Percentiles rank a stretch among this genome's conserved stretches.
phyloP scores from a whole-genome alignment of 2,888 invertebrate species.

The Orthosia cruda region DNA sequence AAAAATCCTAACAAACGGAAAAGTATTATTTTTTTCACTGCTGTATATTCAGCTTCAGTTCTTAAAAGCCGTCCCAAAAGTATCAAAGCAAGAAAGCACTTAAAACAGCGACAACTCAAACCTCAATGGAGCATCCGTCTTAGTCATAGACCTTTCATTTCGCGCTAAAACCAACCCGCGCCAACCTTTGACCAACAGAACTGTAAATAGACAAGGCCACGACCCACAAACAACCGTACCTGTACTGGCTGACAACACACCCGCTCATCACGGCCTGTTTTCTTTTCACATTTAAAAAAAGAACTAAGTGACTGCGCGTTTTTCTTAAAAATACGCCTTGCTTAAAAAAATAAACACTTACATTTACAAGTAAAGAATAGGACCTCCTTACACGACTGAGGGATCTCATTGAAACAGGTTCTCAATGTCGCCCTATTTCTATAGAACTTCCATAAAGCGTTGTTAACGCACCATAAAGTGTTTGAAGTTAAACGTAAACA shows the following conservation, averaged over 20 bases:
- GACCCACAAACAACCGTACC: conserved; percentile 76
- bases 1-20: conserved; percentile 1
- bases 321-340: conserved; percentile 71
- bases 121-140: conserved; percentile 42
- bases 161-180: conserved; percentile 53
- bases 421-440: conserved; percentile 65
- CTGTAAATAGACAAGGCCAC: conserved; percentile 77
- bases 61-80: conserved; percentile 13
- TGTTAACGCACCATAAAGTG: conserved; percentile 64
- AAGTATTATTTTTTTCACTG: background rate
- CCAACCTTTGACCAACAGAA: conserved; percentile 75
- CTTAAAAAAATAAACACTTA: conserved; percentile 77
- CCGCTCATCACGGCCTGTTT: conserved; percentile 77
- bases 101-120: conserved; percentile 32
- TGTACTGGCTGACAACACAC: conserved; percentile 71
- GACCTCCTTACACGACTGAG: conserved; percentile 29
- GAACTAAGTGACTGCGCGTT: conserved; percentile 83
- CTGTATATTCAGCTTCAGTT: background rate
- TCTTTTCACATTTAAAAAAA: conserved; percentile 79
- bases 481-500: conserved; percentile 65
- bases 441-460: conserved; percentile 59
- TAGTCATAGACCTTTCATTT: conserved; percentile 58
- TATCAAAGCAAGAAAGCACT: conserved; percentile 51
- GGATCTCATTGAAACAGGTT: conserved; percentile 57
- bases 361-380: conserved; percentile 28